Base-by-base conservation (phyloP, 2,113 vertebrate genomes). In the Tragulus kanchil region DNA sequence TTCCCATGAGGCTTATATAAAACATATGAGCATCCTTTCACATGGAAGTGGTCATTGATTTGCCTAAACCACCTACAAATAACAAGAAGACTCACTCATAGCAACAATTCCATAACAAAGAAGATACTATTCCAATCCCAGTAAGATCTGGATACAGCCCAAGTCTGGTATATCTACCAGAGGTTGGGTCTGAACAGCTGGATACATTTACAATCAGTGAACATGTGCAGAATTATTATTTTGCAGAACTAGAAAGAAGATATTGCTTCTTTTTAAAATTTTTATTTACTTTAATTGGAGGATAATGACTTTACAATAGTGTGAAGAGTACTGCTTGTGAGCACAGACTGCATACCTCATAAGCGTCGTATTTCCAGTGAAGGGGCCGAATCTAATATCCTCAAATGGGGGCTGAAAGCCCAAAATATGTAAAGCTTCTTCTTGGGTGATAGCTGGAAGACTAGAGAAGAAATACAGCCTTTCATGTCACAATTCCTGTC, bases 381-480 rank as follows among this genome's bases (percentile, higher is more conserved):
- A 99, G 5, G 99, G 99, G 62, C 99, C 99, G 96, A 99, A 99
- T 91, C 99, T 99, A 98, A 99, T 99, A 83, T 99, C 99, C 97
- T 99, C 99, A 98, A 99, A 99, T 0, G 99, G 99, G 1, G 99
- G 99, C 95, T 99, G 99, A 97, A 99, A 99, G 45, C 99, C 99
- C 96, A 99, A 97, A 98, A 99, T 99, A 96, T 99, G 99, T 97
- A 99, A 98, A 85, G 99, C 99, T 96, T 99, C 99, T 98, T 99
- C 99, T 98, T 99, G 99, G 85, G 99, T 99, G 98, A 99, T 99
- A 82, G 99, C 99, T 62, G 99, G 99, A 50, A 99, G 99, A 96
- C 99, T 99, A 50, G 3, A 83, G 77, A 75, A 95, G 73, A 95
- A 97, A 94, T 31, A 95, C 3, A 10, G 16, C 6, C 42, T 89